Evolutionary conservation across 2,888 invertebrate genomes (phyloP).

Genomic region (Meghimatium bilineatum): DNA sequence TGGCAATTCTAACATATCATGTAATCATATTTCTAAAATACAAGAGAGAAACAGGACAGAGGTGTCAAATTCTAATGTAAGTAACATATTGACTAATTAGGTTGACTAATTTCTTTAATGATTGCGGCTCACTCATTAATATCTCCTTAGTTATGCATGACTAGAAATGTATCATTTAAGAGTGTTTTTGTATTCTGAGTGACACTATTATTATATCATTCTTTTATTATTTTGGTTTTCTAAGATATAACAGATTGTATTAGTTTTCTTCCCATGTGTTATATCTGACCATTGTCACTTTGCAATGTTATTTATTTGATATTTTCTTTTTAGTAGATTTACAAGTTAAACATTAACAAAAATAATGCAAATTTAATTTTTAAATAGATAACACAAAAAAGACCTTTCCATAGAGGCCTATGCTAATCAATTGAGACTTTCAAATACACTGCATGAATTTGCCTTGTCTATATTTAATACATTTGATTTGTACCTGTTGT

Average conservation of each 20-base stretch:
- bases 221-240: not conserved
- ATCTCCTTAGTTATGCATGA: not conserved
- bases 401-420: too few species aligned
- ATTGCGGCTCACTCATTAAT: not conserved
- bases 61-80: conserved; percentile 37
- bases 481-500: too few species aligned
- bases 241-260: not conserved
- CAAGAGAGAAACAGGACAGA: conserved; percentile 37
- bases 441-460: too few species aligned
- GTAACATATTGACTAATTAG: too few species aligned
- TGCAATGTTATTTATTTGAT: not conserved
- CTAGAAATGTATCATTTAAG: not conserved
- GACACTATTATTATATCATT: not conserved
- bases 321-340: too few species aligned
- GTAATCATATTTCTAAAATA: conserved; percentile 30
- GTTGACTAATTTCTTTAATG: not conserved
- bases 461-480: too few species aligned
- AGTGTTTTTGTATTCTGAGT: not conserved
- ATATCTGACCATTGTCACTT: not conserved
- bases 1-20: conserved; percentile 9
- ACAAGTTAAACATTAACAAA: too few species aligned
- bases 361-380: too few species aligned
- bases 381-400: too few species aligned
- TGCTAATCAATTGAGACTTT: too few species aligned
- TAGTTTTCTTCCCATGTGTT: not conserved